Evolutionary conservation across 2,888 invertebrate genomes (phyloP).

Genomic region (Aphidoletes aphidimyza): DNA sequence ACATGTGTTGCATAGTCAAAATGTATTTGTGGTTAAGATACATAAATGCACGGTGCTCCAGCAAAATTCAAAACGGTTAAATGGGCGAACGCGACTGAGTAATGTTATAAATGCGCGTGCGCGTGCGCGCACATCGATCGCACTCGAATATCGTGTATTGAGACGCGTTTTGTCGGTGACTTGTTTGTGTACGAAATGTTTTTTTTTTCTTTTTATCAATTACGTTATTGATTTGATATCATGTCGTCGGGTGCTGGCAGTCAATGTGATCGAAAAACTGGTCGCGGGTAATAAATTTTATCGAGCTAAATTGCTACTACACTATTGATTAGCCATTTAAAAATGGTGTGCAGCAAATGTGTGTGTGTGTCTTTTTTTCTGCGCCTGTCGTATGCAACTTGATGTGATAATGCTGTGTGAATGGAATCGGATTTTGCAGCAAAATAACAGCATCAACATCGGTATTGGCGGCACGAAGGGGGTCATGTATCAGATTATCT

Average conservation of each 20-base stretch:
- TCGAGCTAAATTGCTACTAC: neutral
- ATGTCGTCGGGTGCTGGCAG: neutral
- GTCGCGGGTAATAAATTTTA: slow-evolving; percentile 34
- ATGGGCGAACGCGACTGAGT: too few species aligned
- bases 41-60: neutral
- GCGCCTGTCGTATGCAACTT: neutral
- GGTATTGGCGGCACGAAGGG: too few species aligned
- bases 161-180: neutral
- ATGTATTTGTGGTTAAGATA: neutral
- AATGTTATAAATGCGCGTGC: too few species aligned
- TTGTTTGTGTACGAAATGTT: slow-evolving; percentile 41
- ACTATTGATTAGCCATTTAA: neutral
- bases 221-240: slow-evolving; percentile 49
- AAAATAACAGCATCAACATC: too few species aligned
- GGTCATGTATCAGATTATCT: neutral
- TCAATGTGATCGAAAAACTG: neutral
- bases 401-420: slow-evolving; percentile 43
- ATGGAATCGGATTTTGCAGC: too few species aligned
- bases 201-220: slow-evolving; percentile 51
- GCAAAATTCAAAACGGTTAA: too few species aligned
- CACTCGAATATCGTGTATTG: too few species aligned
- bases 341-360: neutral
- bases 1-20: slow-evolving; percentile 25
- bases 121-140: too few species aligned
- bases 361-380: neutral